Evolutionary conservation across 2,797 vertebrate genomes (phyloP), one percentile per base, ranked within the genome.

Genomic region (Anas georgica): DNA sequence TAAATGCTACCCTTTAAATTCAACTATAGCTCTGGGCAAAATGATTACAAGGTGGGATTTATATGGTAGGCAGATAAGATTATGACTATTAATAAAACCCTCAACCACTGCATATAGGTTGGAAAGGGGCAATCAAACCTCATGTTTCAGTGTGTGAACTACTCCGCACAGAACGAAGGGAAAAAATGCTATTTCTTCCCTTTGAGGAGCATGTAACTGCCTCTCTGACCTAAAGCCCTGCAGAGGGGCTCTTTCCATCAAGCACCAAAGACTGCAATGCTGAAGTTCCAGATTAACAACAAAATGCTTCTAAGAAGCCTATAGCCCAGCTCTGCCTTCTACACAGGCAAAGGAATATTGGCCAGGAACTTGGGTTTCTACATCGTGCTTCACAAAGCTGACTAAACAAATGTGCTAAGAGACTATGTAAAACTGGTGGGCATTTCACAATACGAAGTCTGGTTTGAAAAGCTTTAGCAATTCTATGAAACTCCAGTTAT

Each of bases 351-450:
- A 79, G 88, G 26, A 95, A 94, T 35, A 79, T 85, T 79, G 83
- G 73, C 14, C 31, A 97, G 88, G 91, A 95, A 95, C 91, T 93
- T 83, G 92, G 95, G 83, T 96, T 94, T 92, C 96, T 93, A 87
- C 95, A 97, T 91, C 94, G 93, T 92, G 77, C 96, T 96, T 97
- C 81, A 75, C 85, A 91, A 93, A 96, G 93, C 79, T 92, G 89
- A 84, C 82, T 59, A 25, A 96, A 81, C 39, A 96, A 95, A 95
- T 78, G 92, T 85, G 91, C 95, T 88, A 88, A 93, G 92, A 91
- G 90, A 85, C 94, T 89, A 37, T 23, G 29, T 26, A 86, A 90
- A 91, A 64, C 62, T 41, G 50, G 23, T 55, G 26, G 52, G 62
- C 85, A 86, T 75, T 55, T 10, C 6, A 41, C 66, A 69, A 48